Evolutionary conservation across 2,113 vertebrate species (phyloP).

Genomic region (Zosterops pallidus): DNA sequence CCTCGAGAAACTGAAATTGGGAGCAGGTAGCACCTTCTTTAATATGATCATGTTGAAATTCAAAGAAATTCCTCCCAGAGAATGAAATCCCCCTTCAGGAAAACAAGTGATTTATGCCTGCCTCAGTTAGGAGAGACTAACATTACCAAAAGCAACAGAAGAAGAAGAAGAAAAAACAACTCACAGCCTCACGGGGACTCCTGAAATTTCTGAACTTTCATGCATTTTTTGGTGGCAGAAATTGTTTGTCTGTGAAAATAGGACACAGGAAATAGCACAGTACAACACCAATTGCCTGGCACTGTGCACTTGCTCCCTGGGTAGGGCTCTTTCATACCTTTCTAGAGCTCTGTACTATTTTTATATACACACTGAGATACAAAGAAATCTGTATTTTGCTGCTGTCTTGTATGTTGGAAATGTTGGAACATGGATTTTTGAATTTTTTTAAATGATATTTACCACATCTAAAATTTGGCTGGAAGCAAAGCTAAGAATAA

Average conservation of each 20-base stretch:
- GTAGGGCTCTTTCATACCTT: neutral
- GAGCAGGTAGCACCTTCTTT: neutral
- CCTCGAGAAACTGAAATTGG: neutral
- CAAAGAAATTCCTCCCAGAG: neutral
- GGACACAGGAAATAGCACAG: neutral
- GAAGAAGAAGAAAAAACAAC: neutral
- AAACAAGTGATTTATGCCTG: neutral
- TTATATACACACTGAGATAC: neutral
- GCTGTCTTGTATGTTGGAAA: neutral
- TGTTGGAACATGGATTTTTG: neutral
- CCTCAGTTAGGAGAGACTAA: neutral
- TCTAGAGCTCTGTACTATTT: neutral
- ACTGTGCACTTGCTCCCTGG: neutral
- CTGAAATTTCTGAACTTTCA: slow-evolving; percentile 6
- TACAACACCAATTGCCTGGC: neutral
- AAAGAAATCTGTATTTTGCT: neutral
- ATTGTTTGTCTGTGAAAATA: slow-evolving; percentile 4
- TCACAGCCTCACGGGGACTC: neutral
- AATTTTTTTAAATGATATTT: neutral
- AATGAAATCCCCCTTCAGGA: neutral
- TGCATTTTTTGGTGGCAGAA: neutral
- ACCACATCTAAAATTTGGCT: neutral
- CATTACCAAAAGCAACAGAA: neutral
- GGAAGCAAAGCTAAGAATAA: neutral
- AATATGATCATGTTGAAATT: neutral